Evolutionary conservation across 2,113 vertebrate species (phyloP).

Genomic region (Ctenomys sociabilis): DNA sequence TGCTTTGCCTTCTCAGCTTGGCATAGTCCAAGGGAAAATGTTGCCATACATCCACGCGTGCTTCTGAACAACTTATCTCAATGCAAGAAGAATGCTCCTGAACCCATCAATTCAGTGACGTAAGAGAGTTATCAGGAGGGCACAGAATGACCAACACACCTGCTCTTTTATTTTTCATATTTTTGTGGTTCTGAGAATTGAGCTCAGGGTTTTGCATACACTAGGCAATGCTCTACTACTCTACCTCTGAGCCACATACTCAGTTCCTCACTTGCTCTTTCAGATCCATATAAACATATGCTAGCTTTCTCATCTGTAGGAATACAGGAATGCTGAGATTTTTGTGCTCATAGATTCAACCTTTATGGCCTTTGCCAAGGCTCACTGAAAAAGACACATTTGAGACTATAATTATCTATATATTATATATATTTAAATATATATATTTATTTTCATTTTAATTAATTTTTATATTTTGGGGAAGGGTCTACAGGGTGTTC

Average conservation of each 20-base stretch:
- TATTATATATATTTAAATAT: too few species aligned
- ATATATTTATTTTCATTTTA: too few species aligned
- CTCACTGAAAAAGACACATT: background rate
- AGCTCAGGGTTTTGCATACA: background rate
- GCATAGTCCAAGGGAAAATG: background rate
- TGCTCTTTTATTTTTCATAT: background rate
- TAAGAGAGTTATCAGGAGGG: background rate
- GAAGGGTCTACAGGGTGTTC: too few species aligned
- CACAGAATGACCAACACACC: background rate
- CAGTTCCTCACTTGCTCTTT: background rate
- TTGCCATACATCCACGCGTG: background rate
- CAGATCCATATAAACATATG: too few species aligned
- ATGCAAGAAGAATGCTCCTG: background rate
- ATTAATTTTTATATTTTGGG: too few species aligned
- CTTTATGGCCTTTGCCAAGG: background rate
- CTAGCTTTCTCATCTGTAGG: background rate
- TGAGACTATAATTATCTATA: background rate
- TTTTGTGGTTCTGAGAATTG: background rate
- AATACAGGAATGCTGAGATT: background rate
- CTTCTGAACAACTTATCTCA: background rate
- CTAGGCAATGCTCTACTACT: background rate
- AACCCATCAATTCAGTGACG: background rate
- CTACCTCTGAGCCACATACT: background rate
- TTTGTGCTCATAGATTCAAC: background rate
- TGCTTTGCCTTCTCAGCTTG: slow-evolving; percentile 42